Evolutionary conservation across 2,888 invertebrate species (phyloP).

Genomic region (Leptinotarsa peninsularis): DNA sequence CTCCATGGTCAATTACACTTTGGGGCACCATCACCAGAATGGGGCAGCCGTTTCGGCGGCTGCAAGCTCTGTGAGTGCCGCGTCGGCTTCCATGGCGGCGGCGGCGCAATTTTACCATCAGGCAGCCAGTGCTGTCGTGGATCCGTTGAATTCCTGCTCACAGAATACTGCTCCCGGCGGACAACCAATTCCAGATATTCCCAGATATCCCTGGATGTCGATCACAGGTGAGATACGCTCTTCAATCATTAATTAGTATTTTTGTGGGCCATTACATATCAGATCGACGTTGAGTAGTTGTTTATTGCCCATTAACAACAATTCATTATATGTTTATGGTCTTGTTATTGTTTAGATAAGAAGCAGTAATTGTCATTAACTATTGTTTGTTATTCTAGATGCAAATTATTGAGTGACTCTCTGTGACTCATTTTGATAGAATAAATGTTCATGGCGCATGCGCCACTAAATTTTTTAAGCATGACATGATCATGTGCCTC

Average conservation of each 20-base stretch:
- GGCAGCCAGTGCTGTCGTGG: constrained; percentile 82
- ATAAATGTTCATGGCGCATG: not conserved
- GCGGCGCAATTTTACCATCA: constrained; percentile 92
- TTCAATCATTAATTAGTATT: no score
- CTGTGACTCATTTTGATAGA: not conserved
- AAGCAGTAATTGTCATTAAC: not conserved
- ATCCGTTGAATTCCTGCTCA: constrained; percentile 84
- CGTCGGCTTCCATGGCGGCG: constrained; percentile 74
- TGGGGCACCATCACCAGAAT: constrained; percentile 80
- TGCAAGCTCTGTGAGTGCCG: constrained; percentile 77
- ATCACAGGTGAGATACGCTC: constrained; percentile 83
- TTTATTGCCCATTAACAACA: constrained; percentile 1
- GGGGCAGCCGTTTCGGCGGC: constrained; percentile 72
- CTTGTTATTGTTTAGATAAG: not conserved
- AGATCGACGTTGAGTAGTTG: not conserved
- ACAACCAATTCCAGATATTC: constrained; percentile 91
- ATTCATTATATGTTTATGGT: not conserved
- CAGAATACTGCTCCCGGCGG: constrained; percentile 77
- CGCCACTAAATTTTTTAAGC: not conserved
- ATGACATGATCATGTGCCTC: constrained; percentile 3
- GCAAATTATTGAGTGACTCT: not conserved
- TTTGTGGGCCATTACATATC: no score
- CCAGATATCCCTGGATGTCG: constrained; percentile 96
- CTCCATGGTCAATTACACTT: constrained; percentile 85
- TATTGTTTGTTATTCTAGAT: not conserved